A percentile compares a stretch with the other conserved stretches of the same genome.
phyloP scores from a whole-genome alignment of 1,140 invertebrate species.

The Bombus polaris region DNA sequence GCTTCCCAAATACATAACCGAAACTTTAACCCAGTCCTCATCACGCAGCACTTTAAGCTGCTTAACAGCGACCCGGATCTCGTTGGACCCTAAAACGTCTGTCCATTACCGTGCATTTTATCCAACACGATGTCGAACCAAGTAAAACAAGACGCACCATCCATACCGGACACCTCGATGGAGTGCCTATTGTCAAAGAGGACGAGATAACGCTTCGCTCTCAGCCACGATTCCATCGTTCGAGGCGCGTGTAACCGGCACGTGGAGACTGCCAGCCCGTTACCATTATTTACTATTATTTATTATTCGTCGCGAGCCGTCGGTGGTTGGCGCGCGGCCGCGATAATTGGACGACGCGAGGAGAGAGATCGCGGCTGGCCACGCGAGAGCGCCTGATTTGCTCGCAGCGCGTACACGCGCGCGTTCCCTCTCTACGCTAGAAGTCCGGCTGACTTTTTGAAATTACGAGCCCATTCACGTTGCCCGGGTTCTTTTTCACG shows the following conservation, averaged over 20 bases:
- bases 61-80: slow-evolving; percentile 9
- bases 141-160: neutral
- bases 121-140: neutral
- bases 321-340: slow-evolving; percentile 20
- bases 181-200: slow-evolving; percentile 12
- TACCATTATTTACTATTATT: slow-evolving; percentile 69
- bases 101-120: slow-evolving; percentile 26
- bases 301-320: slow-evolving; percentile 55
- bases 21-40: neutral
- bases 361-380: slow-evolving; percentile 42
- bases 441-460: slow-evolving; percentile 24
- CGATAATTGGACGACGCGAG: slow-evolving; percentile 54
- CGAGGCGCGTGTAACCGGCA: slow-evolving; percentile 59
- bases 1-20: too few relatives aligned
- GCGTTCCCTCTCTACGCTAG: neutral
- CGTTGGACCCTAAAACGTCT: slow-evolving; percentile 3
- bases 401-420: neutral
- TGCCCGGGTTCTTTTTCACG: neutral
- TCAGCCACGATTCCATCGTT: slow-evolving; percentile 59
- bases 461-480: slow-evolving; percentile 53
- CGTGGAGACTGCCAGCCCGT: slow-evolving; percentile 62
- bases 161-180: neutral
- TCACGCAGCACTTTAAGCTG: neutral
- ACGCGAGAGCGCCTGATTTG: slow-evolving; percentile 36
- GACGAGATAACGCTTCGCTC: slow-evolving; percentile 37